A percentile compares a stretch with the other conserved stretches of the same genome.
phyloP scores from a whole-genome alignment of 2,888 invertebrate genomes.

The Nowickia ferox region DNA sequence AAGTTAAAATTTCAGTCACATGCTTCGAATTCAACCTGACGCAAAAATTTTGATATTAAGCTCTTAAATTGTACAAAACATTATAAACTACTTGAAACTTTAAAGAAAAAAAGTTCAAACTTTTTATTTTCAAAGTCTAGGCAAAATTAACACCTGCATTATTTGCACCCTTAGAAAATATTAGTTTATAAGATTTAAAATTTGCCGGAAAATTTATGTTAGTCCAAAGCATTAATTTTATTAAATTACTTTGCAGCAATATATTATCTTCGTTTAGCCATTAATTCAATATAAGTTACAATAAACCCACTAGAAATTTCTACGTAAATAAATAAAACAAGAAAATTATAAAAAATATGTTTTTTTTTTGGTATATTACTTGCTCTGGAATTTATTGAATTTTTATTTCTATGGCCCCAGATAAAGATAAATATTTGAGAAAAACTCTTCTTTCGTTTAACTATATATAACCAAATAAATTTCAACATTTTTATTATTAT shows the following conservation, averaged over 20 bases:
- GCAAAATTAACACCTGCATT: too few relatives aligned
- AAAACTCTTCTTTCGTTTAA: not conserved
- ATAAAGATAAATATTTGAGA: not conserved
- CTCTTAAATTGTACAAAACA: too few relatives aligned
- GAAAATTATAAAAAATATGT: not conserved
- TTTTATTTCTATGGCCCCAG: not conserved
- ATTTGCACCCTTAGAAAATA: too few relatives aligned
- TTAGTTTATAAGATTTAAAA: too few relatives aligned
- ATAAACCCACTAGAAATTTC: not conserved
- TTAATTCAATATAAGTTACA: not conserved
- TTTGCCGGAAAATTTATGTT: too few relatives aligned
- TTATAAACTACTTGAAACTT: too few relatives aligned
- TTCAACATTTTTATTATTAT: not conserved
- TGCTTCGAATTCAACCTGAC: too few relatives aligned
- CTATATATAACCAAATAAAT: not conserved
- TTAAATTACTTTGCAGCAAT: not conserved
- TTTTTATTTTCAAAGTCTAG: too few relatives aligned
- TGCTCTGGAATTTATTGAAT: not conserved
- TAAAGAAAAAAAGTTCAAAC: too few relatives aligned
- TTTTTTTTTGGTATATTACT: not conserved
- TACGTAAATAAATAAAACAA: not conserved
- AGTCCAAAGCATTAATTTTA: too few relatives aligned
- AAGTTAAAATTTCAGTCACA: too few relatives aligned
- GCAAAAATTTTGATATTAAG: too few relatives aligned
- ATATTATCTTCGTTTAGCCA: not conserved